Base-by-base conservation (phyloP, 53 echinoderm and acorn worm species). In the Stichopus horrens region DNA sequence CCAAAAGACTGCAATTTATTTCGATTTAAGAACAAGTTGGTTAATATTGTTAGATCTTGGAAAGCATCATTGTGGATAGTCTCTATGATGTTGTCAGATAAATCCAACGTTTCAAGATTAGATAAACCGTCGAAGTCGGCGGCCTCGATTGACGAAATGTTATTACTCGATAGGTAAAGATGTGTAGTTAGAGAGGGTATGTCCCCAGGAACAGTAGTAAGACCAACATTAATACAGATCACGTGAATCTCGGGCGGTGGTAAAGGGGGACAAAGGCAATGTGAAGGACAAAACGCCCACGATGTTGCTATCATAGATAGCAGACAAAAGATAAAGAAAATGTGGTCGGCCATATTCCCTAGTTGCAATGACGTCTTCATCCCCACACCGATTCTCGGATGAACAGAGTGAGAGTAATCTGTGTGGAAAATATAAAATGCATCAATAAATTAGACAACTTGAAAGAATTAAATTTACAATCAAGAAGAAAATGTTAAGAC, bases 11-110 rank as follows among this genome's bases (percentile, higher is more conserved):
- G 7, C 7, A 85, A 63, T 53, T 85, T 66, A 14, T 85, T 85
- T 21, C 14, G 4, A 65, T 85, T 5, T 16, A 85, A 85, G 14
- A 22, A 21, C 23, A 85, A 66, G 9, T 67, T 4, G 9, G 23
- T 23, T 52, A 85, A 59, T 67, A 65, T 11, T 52, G 85, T 67
- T 5, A 85, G 67, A 7, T 65, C 23, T 16, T 66, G 85, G n/a
- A 85, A 85, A 5, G 85, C 85, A 5, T 21, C 59, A 21, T 85
- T 18, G 16, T 85, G 16, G 22, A 85, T 85, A 22, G 5, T 23
- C 23, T 85, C 85, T 0, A 85, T 85, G 7, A 57, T 7, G 67
- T 85, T 85, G 4, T 58, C 60, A 53, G 67, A 85, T 9, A 85
- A 59, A 11, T 85, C 67, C 22, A 85, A 37, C 4, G 37, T 67